Evolutionary conservation across 2,888 invertebrate species (phyloP), one percentile per base, ranked within the genome.

Genomic region (Parelbella ahira): DNA sequence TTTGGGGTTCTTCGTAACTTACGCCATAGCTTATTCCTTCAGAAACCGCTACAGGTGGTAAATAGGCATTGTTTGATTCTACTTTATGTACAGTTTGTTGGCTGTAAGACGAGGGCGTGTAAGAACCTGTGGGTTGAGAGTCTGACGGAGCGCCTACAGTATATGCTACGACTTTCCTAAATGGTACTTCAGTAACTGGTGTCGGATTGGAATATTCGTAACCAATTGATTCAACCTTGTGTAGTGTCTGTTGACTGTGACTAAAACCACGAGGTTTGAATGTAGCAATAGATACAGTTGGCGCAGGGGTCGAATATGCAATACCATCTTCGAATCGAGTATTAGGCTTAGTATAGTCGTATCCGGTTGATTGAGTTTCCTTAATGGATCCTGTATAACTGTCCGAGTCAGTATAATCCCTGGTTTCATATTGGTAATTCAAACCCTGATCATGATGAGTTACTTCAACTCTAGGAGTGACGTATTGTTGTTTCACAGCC

Each of bases 81-180:
- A 74, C 54, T 49, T 79, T 76, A 38, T 87, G 83, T 38, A 77
- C 56, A 24, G 58, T 61, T 49, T 63, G 58, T 28, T 63, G 60
- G 42, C 55, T 61, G 25, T 44, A 51, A 0, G 56, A 48, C 13
- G 53, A 50, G 7, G 34, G 42, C 23, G 42, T 43, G 5, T 51
- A 51, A 20, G 51, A 34, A 9, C 44, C 52, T 3, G 73, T 64
- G 2, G 81, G 72, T 47, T 72, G 69, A 19, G 54, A 62, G 41
- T 69, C 78, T 6, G 68, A 45, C 6, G 48, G 19, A 38, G 48
- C 39, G 55, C 83, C 82, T 32, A 84, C 84, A 2, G 86, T 84
- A 39, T 87, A 87, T 19, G 86, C 84, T 9, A 80, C 69, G 1
- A 77, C 24, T 56, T 78, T 84, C 48, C 72, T 82, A 33, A 86